Conservation (phyloP, 1,140 invertebrate genomes). For the Latrodectus geometricus region DNA sequence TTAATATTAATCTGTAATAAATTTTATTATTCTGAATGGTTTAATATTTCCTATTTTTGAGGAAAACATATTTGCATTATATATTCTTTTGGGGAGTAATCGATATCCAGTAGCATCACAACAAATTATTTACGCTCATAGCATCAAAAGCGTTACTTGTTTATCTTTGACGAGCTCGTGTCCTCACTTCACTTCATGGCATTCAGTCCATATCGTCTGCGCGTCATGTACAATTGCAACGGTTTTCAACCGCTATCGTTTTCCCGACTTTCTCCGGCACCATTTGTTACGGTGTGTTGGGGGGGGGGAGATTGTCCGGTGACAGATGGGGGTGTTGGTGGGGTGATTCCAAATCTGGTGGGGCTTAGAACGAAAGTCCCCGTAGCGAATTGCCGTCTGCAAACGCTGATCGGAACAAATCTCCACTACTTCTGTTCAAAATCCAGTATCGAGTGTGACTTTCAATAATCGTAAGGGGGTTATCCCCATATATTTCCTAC, state of each 20-base stretch:
- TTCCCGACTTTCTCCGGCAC: not conserved
- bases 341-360: conserved; percentile 21
- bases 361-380: conserved; percentile 24
- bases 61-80: too few species aligned
- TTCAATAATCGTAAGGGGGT: not conserved
- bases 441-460: conserved; percentile 25
- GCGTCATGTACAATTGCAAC: conserved; percentile 1
- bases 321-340: conserved; percentile 35
- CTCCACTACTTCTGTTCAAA: conserved; percentile 3
- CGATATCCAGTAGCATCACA: too few species aligned
- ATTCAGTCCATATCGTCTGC: not conserved
- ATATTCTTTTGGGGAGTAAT: too few species aligned
- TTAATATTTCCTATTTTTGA: too few species aligned
- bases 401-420: conserved; percentile 7
- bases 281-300: not conserved
- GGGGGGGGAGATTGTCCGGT: conserved; percentile 15
- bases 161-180: not conserved
- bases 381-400: conserved; percentile 9
- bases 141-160: not conserved
- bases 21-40: too few species aligned
- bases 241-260: conserved; percentile 31
- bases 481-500: not conserved
- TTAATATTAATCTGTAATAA: too few species aligned
- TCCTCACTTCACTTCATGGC: not conserved
- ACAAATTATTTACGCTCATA: too few species aligned